Percentiles rank a stretch among this genome's conserved stretches.
These are phyloP conservation scores for Tenodera sinensis DNA, from an alignment of 2,888 invertebrate genomes.

Conservation along the genomic window DNA sequence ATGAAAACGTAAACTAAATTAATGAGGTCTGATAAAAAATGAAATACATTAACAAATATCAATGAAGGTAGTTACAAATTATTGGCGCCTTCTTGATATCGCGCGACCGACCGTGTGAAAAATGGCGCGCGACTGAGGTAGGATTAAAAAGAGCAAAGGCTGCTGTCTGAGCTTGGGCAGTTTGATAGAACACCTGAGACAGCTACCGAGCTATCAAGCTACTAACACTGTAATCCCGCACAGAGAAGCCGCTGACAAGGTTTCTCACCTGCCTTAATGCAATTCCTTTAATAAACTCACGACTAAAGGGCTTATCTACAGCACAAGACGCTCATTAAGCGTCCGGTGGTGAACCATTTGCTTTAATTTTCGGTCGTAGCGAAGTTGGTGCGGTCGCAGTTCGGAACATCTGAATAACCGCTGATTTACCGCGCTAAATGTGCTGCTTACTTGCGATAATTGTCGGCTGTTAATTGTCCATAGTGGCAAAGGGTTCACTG, in stretches of 20 bases:
- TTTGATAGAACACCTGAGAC: background rate
- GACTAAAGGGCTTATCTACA: background rate
- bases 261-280: background rate
- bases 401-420: background rate
- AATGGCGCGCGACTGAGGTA: too few species aligned
- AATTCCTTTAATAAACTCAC: background rate
- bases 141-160: too few species aligned
- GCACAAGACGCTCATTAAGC: background rate
- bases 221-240: conserved; percentile 8
- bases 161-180: background rate
- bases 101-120: too few species aligned
- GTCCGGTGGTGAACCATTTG: background rate
- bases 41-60: too few species aligned
- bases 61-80: too few species aligned
- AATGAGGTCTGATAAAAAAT: too few species aligned
- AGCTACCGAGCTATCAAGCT: background rate
- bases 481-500: background rate
- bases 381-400: background rate
- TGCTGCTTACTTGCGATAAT: background rate
- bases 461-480: background rate
- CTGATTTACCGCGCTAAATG: background rate
- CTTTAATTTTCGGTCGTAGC: background rate
- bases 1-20: too few species aligned
- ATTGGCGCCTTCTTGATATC: too few species aligned
- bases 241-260: background rate